Evolutionary conservation across 2,797 vertebrate genomes (phyloP).

Genomic region (Aulostomus chinensis): DNA sequence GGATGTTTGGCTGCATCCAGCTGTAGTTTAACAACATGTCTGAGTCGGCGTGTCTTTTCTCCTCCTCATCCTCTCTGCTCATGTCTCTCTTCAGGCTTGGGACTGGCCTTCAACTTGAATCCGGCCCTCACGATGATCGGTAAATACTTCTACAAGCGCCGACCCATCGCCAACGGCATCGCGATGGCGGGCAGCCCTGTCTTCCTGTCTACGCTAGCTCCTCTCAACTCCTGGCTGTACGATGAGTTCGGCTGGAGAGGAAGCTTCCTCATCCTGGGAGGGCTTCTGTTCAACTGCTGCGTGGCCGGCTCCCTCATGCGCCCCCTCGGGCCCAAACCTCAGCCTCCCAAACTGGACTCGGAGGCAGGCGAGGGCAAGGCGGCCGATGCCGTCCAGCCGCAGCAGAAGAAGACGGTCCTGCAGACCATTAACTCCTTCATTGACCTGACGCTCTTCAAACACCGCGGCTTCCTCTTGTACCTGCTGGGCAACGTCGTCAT

Average conservation of each 20-base stretch:
- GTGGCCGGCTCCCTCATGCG: slow-evolving; percentile 96
- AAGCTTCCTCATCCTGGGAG: slow-evolving; percentile 95
- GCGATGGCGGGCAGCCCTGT: slow-evolving; percentile 98
- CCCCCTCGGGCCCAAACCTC: slow-evolving; percentile 86
- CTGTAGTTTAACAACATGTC: too few species aligned
- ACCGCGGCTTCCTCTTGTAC: slow-evolving; percentile 95
- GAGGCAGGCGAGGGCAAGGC: not conserved
- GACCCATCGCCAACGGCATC: slow-evolving; percentile 93
- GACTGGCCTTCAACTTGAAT: slow-evolving; percentile 95
- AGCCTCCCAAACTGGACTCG: slow-evolving; percentile 46
- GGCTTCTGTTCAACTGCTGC: slow-evolving; percentile 93
- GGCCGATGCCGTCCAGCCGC: slow-evolving; percentile 3
- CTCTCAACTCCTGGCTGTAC: slow-evolving; percentile 91
- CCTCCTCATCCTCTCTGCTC: too few species aligned
- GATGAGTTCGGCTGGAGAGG: slow-evolving; percentile 92
- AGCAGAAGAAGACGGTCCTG: slow-evolving; percentile 76
- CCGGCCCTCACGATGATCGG: slow-evolving; percentile 98
- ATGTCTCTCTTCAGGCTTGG: slow-evolving; percentile 88
- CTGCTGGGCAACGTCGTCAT: slow-evolving; percentile 92
- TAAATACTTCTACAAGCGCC: slow-evolving; percentile 93
- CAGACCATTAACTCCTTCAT: slow-evolving; percentile 91
- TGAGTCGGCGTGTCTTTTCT: too few species aligned
- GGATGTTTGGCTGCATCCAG: too few species aligned
- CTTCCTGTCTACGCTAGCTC: slow-evolving; percentile 92
- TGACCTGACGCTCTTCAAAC: slow-evolving; percentile 91